Percentiles rank a stretch among this genome's conserved stretches.
Conservation (phyloP, 2,888 invertebrate genomes). For the Alviniconcha strummeri region DNA sequence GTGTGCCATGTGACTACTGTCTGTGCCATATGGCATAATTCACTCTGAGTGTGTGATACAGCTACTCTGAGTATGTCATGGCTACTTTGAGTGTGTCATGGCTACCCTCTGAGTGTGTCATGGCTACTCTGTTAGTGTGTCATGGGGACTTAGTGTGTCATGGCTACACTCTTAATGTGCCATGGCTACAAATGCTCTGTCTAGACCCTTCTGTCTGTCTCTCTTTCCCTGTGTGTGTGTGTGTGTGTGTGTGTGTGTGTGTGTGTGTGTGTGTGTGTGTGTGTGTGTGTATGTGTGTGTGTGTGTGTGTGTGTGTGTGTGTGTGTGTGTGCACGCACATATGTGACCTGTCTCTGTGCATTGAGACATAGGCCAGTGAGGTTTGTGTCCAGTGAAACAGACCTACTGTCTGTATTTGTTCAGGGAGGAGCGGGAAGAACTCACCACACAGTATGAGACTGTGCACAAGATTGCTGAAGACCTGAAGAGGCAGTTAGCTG, state of each 20-base stretch:
- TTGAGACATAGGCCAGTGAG: neutral
- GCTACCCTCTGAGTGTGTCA: too few relatives aligned
- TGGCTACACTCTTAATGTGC: too few relatives aligned
- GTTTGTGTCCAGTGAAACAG: neutral
- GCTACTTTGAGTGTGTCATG: neutral
- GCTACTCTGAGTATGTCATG: neutral
- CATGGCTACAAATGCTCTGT: too few relatives aligned
- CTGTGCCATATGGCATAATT: too few relatives aligned
- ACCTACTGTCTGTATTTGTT: slow-evolving; percentile 6
- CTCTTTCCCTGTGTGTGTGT: neutral
- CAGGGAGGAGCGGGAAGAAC: slow-evolving; percentile 64
- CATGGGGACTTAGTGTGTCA: too few relatives aligned
- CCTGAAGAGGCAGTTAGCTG: slow-evolving; percentile 49
- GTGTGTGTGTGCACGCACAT: neutral
- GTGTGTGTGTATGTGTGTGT: neutral
- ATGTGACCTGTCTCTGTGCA: neutral
- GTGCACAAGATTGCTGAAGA: slow-evolving; percentile 56
- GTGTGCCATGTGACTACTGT: too few relatives aligned
- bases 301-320: neutral
- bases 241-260: neutral
- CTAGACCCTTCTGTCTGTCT: too few relatives aligned
- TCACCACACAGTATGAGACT: slow-evolving; percentile 61
- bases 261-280: neutral
- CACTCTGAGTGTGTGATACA: too few relatives aligned
- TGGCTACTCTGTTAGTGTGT: too few relatives aligned